Evolutionary conservation across 2,797 vertebrate genomes (phyloP).

Genomic region (Amphiprion clarkii): DNA sequence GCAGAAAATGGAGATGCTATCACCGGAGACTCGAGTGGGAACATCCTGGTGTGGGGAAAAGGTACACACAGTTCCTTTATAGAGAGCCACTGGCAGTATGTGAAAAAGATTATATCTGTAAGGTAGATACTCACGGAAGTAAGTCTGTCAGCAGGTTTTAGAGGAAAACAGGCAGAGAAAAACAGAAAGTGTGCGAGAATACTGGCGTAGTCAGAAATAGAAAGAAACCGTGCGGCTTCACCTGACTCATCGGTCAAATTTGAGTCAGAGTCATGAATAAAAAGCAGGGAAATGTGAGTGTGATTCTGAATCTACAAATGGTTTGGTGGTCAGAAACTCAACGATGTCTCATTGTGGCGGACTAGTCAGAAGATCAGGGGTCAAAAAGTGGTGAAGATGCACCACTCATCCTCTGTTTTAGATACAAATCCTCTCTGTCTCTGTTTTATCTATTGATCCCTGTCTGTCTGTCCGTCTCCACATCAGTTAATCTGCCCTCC

Average conservation of each 20-base stretch:
- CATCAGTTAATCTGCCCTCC: conserved; percentile 25
- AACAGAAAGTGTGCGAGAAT: not conserved
- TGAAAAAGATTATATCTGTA: not conserved
- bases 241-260: not conserved
- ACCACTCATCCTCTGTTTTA: not conserved
- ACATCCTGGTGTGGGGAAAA: conserved; percentile 99
- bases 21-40: conserved; percentile 98
- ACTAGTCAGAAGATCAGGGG: conserved; percentile 19
- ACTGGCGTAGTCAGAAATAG: not conserved
- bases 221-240: not conserved
- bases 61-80: conserved; percentile 79
- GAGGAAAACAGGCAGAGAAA: not conserved
- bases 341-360: conserved; percentile 21
- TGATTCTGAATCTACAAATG: conserved; percentile 9
- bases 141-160: not conserved
- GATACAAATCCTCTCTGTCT: conserved; percentile 20
- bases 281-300: not conserved
- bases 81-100: not conserved
- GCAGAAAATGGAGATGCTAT: conserved; percentile 98
- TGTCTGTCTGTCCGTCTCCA: conserved; percentile 22
- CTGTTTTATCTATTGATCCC: conserved; percentile 38
- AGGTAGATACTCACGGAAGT: not conserved
- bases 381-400: not conserved
- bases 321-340: conserved; percentile 18
- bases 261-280: not conserved